Base-by-base conservation (phyloP, 2,888 invertebrate species). In the Deilephila porcellus region DNA sequence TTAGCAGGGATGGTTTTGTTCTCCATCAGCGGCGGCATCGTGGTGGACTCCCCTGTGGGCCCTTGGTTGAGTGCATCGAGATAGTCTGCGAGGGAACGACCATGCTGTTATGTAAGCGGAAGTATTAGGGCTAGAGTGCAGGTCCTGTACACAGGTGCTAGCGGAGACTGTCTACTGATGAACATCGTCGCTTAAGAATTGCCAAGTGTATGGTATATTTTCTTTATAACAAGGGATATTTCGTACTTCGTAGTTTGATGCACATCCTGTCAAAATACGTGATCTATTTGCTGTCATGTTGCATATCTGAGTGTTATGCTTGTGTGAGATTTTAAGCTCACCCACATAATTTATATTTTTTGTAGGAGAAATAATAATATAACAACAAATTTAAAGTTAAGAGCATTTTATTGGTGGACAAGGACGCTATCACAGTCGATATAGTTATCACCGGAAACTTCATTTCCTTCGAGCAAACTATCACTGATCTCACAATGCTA, bases 91-190 rank as follows among this genome's bases (percentile, higher is more conserved):
- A 85, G 89, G 75, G 84, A 89, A 90, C 80, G 79, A 85, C 64
- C 88, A 88, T 90, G 86, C 93, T 84, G 82, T 95, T 94, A 81
- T 89, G 89, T 79, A 88, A 88, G 90, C 91, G 79, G 86, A 88
- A 85, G 88, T 85, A 85, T 91, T 90, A 87, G 86, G 79, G 71
- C 79, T 78, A 80, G 75, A 81, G 78, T 75, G 72, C 79, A 45
- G 37, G 45, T 73, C 64, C 45, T 34, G 17, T 78, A 70, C 77
- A 76, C 80, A 77, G 74, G 63, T 64, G 60, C 71, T 74, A 77
- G 71, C 77, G 80, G 17, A 32, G 20, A 25, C 29, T 52, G 19
- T 52, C 11, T 45, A 20, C n/a, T 20, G 11, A 45, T 64, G 11
- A 45, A 11, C 6, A 25, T 45, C 56, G 25, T 14, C 45, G 52